Evolutionary conservation across 2,113 vertebrate species (phyloP).

Genomic region (Tetrax tetrax): DNA sequence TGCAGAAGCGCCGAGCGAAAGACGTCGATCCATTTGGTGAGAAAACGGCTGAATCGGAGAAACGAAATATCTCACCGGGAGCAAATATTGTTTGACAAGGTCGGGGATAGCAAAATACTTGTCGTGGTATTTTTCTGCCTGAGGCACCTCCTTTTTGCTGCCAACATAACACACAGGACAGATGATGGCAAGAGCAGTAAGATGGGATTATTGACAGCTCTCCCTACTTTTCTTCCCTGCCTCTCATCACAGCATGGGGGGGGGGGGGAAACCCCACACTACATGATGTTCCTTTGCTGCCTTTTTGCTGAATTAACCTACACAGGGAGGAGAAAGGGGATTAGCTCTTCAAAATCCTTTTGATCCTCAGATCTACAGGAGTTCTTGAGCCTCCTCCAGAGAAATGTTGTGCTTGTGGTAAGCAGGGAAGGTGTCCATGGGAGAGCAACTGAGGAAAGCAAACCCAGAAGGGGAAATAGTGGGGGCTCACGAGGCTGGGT

Average conservation of each 20-base stretch:
- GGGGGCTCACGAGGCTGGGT: neutral
- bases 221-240: neutral
- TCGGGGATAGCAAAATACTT: neutral
- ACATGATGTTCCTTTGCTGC: neutral
- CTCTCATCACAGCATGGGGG: neutral
- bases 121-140: neutral
- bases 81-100: constrained; percentile 11
- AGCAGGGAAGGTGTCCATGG: neutral
- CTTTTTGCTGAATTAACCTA: neutral
- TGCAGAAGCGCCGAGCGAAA: neutral
- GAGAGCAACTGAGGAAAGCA: neutral
- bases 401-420: neutral
- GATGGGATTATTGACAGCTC: neutral
- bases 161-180: neutral
- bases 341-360: neutral
- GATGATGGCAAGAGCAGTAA: neutral
- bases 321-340: neutral
- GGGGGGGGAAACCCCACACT: neutral
- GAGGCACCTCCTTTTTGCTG: constrained; percentile 27
- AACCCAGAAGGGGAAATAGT: neutral
- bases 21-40: neutral
- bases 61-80: constrained; percentile 11
- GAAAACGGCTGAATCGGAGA: neutral
- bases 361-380: neutral
- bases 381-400: neutral